Evolutionary conservation across 2,888 invertebrate genomes (phyloP).

Genomic region (Dicyrtoma fusca): DNA sequence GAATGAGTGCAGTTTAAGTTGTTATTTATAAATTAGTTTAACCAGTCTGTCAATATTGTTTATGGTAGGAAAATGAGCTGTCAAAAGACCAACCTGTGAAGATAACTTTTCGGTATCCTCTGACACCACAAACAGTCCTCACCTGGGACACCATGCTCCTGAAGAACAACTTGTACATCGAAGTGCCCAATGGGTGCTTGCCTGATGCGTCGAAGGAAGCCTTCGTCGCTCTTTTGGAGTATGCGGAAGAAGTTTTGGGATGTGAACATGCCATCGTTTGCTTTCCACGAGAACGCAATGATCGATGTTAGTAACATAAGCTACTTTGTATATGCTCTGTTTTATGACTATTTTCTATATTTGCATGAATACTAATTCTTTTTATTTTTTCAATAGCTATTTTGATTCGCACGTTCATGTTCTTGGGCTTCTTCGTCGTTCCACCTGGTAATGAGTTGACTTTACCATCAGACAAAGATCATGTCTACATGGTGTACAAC

Average conservation of each 20-base stretch:
- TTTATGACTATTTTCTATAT: neutral
- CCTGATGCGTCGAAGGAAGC: conserved; percentile 94
- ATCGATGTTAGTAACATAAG: conserved; percentile 66
- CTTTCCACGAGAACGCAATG: conserved; percentile 79
- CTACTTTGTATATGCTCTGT: neutral
- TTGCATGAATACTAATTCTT: conserved; percentile 9
- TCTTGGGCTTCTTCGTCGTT: conserved; percentile 88
- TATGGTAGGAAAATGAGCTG: conserved; percentile 50
- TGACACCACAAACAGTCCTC: conserved; percentile 76
- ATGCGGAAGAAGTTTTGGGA: conserved; percentile 88
- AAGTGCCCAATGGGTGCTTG: conserved; percentile 81
- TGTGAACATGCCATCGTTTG: conserved; percentile 79
- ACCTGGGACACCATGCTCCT: conserved; percentile 84
- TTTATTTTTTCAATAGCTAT: conserved; percentile 69
- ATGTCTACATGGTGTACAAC: conserved; percentile 68
- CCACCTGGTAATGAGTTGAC: conserved; percentile 72
- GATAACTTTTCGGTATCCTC: conserved; percentile 75
- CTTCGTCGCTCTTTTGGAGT: conserved; percentile 90
- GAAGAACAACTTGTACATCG: conserved; percentile 81
- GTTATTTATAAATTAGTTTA: neutral
- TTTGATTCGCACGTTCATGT: conserved; percentile 93
- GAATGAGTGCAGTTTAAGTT: neutral
- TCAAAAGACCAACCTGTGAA: conserved; percentile 68
- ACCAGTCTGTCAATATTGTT: neutral
- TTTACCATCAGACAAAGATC: conserved; percentile 69